Evolutionary conservation across 2,888 invertebrate genomes (phyloP), one percentile per base, ranked within the genome.

Genomic region (Acanthopleura granulata): DNA sequence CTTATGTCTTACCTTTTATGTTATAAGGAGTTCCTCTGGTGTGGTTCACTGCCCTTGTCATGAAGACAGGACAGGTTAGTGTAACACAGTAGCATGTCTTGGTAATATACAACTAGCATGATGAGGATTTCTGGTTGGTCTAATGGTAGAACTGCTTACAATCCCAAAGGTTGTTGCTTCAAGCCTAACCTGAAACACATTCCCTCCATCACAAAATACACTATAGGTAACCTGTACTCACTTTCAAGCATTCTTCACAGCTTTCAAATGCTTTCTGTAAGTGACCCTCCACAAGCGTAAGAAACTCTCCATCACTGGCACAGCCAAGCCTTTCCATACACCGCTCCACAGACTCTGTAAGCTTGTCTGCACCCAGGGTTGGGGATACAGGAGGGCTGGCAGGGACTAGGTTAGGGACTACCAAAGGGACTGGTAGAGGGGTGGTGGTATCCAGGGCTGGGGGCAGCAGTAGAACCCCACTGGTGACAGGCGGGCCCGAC

Each of bases 351-450:
- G 22, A 22, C 22, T 71, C 71, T 18, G 25, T n/a, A 3, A 40
- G 4, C 18, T 22, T 22, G n/a, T 49, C 71, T 29, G 50, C 6
- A 1, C 25, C 71, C 49, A 49, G 71, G 18, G 71, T 71, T 1
- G 71, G 50, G 1, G 50, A 49, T 16, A 49, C 50, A 49, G 73
- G 30, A n/a, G 73, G n/a, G 22, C 30, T 30, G 25, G 29, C 62
- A 16, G 62, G 73, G 9, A 40, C 62, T 18, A 61, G 29, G 57
- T 73, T 51, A 30, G 85, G 85, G 11, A 87, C 80, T 3, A 87
- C 70, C 18, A 87, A 71, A n/a, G 86, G 86, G 3, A 87, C 83
- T 18, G 85, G 84, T 29, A 81, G 79, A 12, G 85, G 84, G 62
- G 83, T 82, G 66, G 82, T 78, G 9, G 81, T 80, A 74, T 83